phyloP scores from a whole-genome alignment of 1,140 invertebrate genomes.

The Bactericera cockerelli region DNA sequence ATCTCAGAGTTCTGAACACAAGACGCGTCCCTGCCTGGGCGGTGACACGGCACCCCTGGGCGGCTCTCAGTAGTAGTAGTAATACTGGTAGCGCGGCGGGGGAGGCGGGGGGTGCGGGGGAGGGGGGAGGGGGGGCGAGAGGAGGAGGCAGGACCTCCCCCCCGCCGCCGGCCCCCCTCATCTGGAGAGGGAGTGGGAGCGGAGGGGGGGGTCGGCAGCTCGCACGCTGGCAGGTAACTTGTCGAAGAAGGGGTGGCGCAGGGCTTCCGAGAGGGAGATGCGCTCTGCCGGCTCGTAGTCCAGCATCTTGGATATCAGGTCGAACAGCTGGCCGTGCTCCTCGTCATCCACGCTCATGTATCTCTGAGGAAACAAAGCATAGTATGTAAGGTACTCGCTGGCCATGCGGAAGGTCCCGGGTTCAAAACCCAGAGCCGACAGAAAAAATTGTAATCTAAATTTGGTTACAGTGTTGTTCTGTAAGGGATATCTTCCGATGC shows the following conservation, averaged over 20 bases:
- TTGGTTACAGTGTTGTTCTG: no score
- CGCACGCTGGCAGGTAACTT: constrained; percentile 58
- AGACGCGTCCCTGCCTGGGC: no score
- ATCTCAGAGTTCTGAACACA: no score
- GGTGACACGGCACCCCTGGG: no score
- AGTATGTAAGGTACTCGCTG: no score
- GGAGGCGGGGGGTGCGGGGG: constrained; percentile 10
- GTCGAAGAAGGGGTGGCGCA: constrained; percentile 86
- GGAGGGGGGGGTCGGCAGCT: constrained; percentile 29
- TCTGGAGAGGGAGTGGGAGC: constrained; percentile 44
- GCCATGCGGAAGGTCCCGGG: no score
- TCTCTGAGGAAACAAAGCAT: constrained; percentile 40
- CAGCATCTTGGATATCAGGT: constrained; percentile 87
- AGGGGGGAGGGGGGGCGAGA: constrained; percentile 42
- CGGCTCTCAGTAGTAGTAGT: background rate
- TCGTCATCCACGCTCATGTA: constrained; percentile 78
- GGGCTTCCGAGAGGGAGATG: constrained; percentile 73
- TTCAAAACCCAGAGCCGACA: no score
- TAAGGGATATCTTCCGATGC: no score
- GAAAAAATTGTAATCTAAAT: no score
- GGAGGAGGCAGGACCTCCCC: constrained; percentile 30
- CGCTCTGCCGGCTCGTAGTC: constrained; percentile 88
- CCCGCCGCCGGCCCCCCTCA: constrained; percentile 29
- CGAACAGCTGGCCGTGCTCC: constrained; percentile 85
- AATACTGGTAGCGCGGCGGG: background rate